Base-by-base conservation (phyloP, 2,113 vertebrate genomes). In the Peucedramus taeniatus region DNA sequence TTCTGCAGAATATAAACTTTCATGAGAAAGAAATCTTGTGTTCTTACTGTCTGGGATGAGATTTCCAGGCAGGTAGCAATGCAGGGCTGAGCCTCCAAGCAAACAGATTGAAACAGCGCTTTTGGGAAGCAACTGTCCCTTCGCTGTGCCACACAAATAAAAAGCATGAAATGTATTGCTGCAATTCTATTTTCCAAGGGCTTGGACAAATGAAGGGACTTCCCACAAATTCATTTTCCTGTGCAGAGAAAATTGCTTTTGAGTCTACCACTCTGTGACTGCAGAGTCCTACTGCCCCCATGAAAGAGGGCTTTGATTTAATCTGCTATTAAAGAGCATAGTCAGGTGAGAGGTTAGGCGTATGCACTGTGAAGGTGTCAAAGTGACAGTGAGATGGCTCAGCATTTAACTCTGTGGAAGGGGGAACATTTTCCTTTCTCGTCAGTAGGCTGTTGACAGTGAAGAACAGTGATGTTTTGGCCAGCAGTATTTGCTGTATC, bases 201-300 rank as follows among this genome's bases (percentile, higher is more conserved):
- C 18, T 81, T 87, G 64, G 37, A 74, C 42, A 84, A 37, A 78
- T 78, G 83, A 94, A 90, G 49, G 44, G 37, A 56, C 56, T 86
- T 66, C 71, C 15, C 31, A 64, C 75, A 94, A 93, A 96, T 81
- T 85, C 40, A 59, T 96, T 95, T 93, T 80, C 76, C 0, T 0
- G n/a, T 57, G 54, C 21, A 83, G 39, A 74, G 86, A 87, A 90
- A 92, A 93, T 89, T 94, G 83, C 12, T 87, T 97, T 96, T 91
- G 57, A 63, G 64, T 82, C 69, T 75, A 75, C 31, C 14, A 8
- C 28, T 85, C 71, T 79, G 47, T 94, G 89, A 60, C 35, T 87
- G 50, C 80, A 66, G 37, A 84, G 40, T 86, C 26, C 56, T 93
- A 21, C 56, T 83, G 39, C 24, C 63, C 30, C 71, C 28, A 64